These are phyloP conservation scores for Chrysina gloriosa DNA, from an alignment of 2,888 invertebrate species.

Conservation along the genomic window DNA sequence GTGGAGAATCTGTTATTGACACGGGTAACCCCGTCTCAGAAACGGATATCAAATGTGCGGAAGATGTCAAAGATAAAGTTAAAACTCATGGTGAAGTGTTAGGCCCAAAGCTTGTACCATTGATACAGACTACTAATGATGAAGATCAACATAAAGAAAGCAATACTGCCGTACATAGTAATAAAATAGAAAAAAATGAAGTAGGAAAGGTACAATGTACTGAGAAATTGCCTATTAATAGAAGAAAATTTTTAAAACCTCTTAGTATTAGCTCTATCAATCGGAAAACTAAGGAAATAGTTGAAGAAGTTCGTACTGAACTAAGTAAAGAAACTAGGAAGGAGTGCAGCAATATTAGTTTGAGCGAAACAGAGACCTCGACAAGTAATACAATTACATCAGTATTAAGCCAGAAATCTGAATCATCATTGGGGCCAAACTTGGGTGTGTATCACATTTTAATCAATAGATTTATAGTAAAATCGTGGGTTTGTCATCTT, in stretches of 20 bases:
- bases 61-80: constrained; percentile 3
- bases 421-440: background rate
- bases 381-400: constrained; percentile 11
- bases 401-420: constrained; percentile 22
- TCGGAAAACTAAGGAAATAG: constrained; percentile 44
- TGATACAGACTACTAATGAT: background rate
- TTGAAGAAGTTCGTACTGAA: constrained; percentile 46
- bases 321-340: constrained; percentile 47
- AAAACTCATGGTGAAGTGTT: too few species aligned
- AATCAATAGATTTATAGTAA: constrained; percentile 21
- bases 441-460: constrained; percentile 30
- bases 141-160: background rate
- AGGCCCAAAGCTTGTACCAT: too few species aligned
- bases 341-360: constrained; percentile 31
- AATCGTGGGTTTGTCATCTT: constrained; percentile 9
- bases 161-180: background rate
- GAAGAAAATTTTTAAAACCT: constrained; percentile 56
- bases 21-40: constrained; percentile 14
- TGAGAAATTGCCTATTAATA: constrained; percentile 51
- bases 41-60: constrained; percentile 23
- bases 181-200: background rate
- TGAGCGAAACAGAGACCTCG: constrained; percentile 38
- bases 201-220: constrained; percentile 47
- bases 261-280: constrained; percentile 50
- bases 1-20: constrained; percentile 34